phyloP scores from a whole-genome alignment of 2,888 invertebrate genomes.

The Caenorhabditis macrosperma region DNA sequence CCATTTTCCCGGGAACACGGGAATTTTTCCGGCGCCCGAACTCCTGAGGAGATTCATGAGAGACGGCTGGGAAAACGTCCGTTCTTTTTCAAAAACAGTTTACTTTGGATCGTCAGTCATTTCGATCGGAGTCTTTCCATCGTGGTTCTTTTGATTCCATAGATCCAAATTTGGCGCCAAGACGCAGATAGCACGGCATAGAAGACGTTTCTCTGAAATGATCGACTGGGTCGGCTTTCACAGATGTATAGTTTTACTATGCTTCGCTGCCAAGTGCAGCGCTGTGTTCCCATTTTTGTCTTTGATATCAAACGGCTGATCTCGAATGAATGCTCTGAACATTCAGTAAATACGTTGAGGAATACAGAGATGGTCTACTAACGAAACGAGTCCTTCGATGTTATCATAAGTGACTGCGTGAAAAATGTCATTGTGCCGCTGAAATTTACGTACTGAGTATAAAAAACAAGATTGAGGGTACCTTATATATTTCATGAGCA shows the following conservation, averaged over 20 bases:
- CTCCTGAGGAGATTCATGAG: too few species aligned
- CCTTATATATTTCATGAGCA: conserved; percentile 49
- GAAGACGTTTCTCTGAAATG: conserved; percentile 25
- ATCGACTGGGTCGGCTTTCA: not conserved
- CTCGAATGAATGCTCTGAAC: conserved; percentile 41
- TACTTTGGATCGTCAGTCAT: conserved; percentile 46
- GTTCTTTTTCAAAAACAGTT: too few species aligned
- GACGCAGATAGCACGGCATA: conserved; percentile 40
- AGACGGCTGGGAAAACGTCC: not conserved
- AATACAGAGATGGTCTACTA: not conserved
- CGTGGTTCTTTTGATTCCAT: conserved; percentile 53
- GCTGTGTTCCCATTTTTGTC: conserved; percentile 48
- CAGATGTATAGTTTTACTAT: not conserved
- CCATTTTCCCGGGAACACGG: too few species aligned
- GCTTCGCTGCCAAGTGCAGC: conserved; percentile 48
- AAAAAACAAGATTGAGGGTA: not conserved
- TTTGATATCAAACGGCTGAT: conserved; percentile 30
- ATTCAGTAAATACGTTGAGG: not conserved
- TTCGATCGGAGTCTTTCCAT: conserved; percentile 56
- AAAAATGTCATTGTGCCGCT: conserved; percentile 47
- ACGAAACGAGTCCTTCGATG: conserved; percentile 46
- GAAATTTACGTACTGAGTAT: not conserved
- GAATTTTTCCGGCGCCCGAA: too few species aligned
- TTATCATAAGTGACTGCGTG: conserved; percentile 50
- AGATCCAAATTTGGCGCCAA: conserved; percentile 34